These are phyloP conservation scores for Todus mexicanus DNA, from an alignment of 2,797 vertebrate genomes.

Conservation along the genomic window DNA sequence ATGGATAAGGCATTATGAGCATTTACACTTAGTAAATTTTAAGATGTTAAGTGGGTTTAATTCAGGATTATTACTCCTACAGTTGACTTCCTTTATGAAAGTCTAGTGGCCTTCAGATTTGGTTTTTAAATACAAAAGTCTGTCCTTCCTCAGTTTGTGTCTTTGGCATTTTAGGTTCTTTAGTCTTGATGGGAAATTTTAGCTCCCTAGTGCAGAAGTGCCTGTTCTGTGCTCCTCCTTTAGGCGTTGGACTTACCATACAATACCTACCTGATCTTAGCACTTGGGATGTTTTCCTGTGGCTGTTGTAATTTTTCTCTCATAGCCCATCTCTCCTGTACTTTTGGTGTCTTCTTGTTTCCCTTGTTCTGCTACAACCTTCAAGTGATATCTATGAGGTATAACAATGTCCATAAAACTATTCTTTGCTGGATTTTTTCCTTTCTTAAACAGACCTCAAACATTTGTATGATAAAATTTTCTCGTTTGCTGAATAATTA, in stretches of 20 bases:
- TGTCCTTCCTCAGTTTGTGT: background rate
- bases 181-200: background rate
- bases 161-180: background rate
- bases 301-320: background rate
- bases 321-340: background rate
- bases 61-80: background rate
- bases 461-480: background rate
- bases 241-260: background rate
- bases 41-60: background rate
- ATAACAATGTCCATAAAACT: background rate
- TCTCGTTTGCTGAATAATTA: background rate
- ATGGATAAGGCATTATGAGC: background rate
- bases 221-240: background rate
- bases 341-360: background rate
- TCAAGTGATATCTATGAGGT: background rate
- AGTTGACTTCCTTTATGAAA: background rate
- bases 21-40: background rate
- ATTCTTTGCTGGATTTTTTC: background rate
- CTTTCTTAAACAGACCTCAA: background rate
- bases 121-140: background rate
- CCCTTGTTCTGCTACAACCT: background rate
- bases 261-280: background rate
- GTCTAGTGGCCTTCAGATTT: background rate
- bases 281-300: background rate
- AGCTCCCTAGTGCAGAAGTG: background rate